Base-by-base conservation (phyloP, 2,113 vertebrate species). In the Lates calcarifer region DNA sequence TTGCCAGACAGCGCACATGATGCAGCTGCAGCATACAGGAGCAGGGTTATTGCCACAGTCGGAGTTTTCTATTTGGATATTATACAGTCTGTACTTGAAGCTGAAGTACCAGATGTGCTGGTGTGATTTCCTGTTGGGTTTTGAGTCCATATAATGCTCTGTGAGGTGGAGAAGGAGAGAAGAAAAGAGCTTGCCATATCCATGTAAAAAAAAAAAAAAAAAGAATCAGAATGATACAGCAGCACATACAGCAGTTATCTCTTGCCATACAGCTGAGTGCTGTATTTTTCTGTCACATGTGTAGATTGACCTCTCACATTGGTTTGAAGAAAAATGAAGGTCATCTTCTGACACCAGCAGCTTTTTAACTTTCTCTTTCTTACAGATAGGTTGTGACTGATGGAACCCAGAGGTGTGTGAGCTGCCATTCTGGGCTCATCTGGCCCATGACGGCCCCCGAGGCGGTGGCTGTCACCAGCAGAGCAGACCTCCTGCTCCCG, bases 351-450 rank as follows among this genome's bases (percentile, higher is more conserved):
- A 62, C 66, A 80, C 24, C 49, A 22, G 31, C 47, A 67, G 22
- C 41, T 4, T 41, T 37, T 39, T 73, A 61, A 80, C 69, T 70
- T 74, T 66, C 26, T 26, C 60, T 64, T 2, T 63, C 31, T 58
- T 3, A 60, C 24, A 76, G 61, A 85, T 69, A 58, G 18, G 45
- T 82, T 63, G 15, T 58, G 89, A 90, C 62, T 81, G 83, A 78
- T 39, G 77, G 82, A 73, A 65, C 73, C 77, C 69, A 71, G 85
- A 70, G 81, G 86, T 76, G 83, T 56, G 73, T 41, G 78, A 83
- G 79, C 64, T 84, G 81, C 64, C 82, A 80, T 86, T 85, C 66
- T 56, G 77, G 85, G 75, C 91, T 90, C 90, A 83, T 91, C 87
- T 89, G 89, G 87, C 47, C 76, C 33, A 11, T 64, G 79, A 86